Base-by-base conservation (phyloP, 2,888 invertebrate species). In the Hedya salicella region DNA sequence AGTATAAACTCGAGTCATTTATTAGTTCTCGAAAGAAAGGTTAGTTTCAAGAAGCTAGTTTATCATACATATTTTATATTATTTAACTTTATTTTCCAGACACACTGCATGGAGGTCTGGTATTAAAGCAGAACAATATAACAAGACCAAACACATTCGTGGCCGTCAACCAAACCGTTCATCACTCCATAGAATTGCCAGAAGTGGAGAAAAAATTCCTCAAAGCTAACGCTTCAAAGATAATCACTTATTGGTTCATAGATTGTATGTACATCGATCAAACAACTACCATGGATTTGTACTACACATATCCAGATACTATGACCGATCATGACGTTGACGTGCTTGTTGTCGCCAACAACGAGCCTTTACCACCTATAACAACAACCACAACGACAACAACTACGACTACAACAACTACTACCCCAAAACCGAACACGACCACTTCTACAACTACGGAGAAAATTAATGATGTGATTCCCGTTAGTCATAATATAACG, bases 171-270 rank as follows among this genome's bases (percentile, higher is more conserved):
- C 85, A 90, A 67, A 83, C 93, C 19, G 94, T 95, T 0, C 85
- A 85, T 53, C 95, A 95, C 74, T 86, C 85, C 53, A 87, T 97
- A 44, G 79, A 85, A 44, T 77, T 97, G 13, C 93, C 93, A 2
- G 82, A 93, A 21, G 91, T 94, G 16, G 97, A 97, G 81, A 75
- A 89, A 39, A 83, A 93, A 57, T 96, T 93, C 80, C 81, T 97
- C 19, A 78, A 81, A 62, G 70, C 76, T 9, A 92, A 92, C 69
- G 80, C 92, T 0, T 92, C 91, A 1, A 78, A 81, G 5, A 87
- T 96, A 13, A 82, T 93, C 25, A 95, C 95, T 0, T 96, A 94
- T 81, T 97, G 97, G 97, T 97, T 96, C 77, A 93, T 96, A 68
- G 96, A 97, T 82, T 97, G 97, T 78, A 86, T 92, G 59, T 95